phyloP scores from a whole-genome alignment of 2,113 vertebrate species.

The Chunga burmeisteri region DNA sequence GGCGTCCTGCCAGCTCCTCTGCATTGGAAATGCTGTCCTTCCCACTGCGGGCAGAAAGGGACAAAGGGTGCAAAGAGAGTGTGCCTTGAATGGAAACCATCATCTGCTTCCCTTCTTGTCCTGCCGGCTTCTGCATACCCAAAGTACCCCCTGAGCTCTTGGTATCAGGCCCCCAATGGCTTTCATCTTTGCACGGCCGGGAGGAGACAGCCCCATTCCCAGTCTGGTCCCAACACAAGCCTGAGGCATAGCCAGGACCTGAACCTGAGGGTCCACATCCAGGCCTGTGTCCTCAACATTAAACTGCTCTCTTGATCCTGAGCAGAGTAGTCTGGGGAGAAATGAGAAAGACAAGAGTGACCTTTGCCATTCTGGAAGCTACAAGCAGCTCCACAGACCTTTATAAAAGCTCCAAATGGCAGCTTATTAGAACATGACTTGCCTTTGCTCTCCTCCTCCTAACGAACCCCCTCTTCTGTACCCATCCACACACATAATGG shows the following conservation, averaged over 20 bases:
- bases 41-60: background rate
- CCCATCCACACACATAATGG: background rate
- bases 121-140: background rate
- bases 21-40: background rate
- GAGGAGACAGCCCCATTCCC: background rate
- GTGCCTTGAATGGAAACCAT: background rate
- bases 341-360: background rate
- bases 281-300: background rate
- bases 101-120: background rate
- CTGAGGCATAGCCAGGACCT: background rate
- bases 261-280: background rate
- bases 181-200: fast-evolving
- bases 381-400: background rate
- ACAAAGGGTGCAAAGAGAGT: background rate
- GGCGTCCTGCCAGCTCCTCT: background rate
- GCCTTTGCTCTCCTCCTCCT: background rate
- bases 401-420: background rate
- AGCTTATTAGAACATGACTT: background rate
- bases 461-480: background rate
- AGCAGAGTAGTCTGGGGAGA: background rate
- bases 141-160: background rate
- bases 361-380: background rate
- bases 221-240: background rate
- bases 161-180: fast-evolving
- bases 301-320: background rate